Evolutionary conservation across 1,140 invertebrate species (phyloP), one percentile per base, ranked within the genome.

Genomic region (Apis cerana): DNA sequence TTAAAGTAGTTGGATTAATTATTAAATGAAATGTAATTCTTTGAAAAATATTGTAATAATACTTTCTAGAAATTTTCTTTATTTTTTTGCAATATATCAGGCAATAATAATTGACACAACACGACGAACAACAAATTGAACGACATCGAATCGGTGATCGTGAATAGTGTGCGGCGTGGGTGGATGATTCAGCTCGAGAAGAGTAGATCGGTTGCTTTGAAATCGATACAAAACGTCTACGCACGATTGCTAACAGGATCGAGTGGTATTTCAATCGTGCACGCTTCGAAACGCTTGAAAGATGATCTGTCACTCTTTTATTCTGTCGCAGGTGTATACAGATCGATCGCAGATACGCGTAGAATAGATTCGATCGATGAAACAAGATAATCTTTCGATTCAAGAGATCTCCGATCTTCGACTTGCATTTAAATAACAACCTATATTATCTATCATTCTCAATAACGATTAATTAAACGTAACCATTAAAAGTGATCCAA

Each of bases 131-230:
- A 75, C 33, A 23, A 62, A 74, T 43, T 58, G 23, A 58, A 48
- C 21, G 52, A 61, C 21, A 13, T 33, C 52, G 27, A 58, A 23
- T 8, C 54, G 43, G 69, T 0, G 50, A 74, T 69, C 65, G 50
- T n/a, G 71, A 33, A 62, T 23, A 8, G 43, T 61, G 33, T 56
- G 75, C 8, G 15, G 56, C 71, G 82, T 80, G 72, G 81, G 79
- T 58, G 65, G 65, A 58, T 75, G 59, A 68, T 77, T 84, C 67
- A 75, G 68, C 15, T 43, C 2, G 11, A 50, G 58, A 21, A 54
- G 13, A 43, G 27, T 59, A 70, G 75, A 58, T 62, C 59, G 68
- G 52, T 21, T 17, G 59, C 82, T 86, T 87, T 84, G 85, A 83
- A 86, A 83, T 69, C 76, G 69, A 87, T 72, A 77, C 62, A 21